Conservation (phyloP, 1,140 invertebrate genomes). For the Oncopodura yosiiana region DNA sequence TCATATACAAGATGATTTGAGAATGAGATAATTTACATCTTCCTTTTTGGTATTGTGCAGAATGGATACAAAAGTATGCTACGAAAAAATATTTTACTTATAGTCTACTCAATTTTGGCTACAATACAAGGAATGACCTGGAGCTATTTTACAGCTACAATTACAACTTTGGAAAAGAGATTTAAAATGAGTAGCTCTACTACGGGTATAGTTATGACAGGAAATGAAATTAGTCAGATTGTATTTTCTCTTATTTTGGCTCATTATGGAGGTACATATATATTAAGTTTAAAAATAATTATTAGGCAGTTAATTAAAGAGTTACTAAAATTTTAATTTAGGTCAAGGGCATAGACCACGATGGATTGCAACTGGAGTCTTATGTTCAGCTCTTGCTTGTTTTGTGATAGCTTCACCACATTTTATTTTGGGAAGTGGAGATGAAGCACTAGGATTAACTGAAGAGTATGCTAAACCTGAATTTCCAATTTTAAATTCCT, state of each 20-base stretch:
- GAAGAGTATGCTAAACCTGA: constrained; percentile 46
- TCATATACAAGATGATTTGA: too few relatives aligned
- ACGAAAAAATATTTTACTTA: constrained; percentile 64
- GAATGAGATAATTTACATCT: too few relatives aligned
- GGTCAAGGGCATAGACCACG: constrained; percentile 57
- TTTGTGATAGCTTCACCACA: constrained; percentile 60
- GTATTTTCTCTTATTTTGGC: constrained; percentile 51
- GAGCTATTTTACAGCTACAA: constrained; percentile 64
- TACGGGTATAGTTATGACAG: constrained; percentile 62
- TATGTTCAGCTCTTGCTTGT: constrained; percentile 58
- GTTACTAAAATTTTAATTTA: too few relatives aligned
- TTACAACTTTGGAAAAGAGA: constrained; percentile 68
- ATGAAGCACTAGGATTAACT: constrained; percentile 55
- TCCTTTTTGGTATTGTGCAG: too few relatives aligned
- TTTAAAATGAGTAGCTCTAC: constrained; percentile 67
- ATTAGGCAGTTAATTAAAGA: too few relatives aligned
- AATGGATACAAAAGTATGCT: constrained; percentile 48
- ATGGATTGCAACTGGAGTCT: constrained; percentile 60
- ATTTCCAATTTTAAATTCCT: background rate
- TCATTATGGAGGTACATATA: constrained; percentile 58
- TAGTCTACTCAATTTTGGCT: constrained; percentile 61
- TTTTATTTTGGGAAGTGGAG: constrained; percentile 59
- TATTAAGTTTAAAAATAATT: too few relatives aligned
- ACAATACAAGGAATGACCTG: constrained; percentile 64
- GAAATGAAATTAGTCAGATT: constrained; percentile 54